Evolutionary conservation across 2,888 invertebrate genomes (phyloP).

Genomic region (Sericinus montela): DNA sequence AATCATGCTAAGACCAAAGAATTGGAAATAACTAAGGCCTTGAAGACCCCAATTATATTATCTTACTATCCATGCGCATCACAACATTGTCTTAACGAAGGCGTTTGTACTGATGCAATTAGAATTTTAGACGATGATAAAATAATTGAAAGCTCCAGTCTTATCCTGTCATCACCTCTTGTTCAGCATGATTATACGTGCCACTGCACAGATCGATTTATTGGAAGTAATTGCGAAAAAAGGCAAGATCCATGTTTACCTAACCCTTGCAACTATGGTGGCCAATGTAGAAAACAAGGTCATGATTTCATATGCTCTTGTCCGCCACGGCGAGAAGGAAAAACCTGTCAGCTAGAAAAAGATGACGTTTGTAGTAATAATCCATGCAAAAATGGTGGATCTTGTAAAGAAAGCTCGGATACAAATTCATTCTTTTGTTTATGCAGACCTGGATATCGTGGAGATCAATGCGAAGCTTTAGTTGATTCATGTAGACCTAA

Average conservation of each 20-base stretch:
- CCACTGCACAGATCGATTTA: constrained; percentile 90
- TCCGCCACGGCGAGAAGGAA: constrained; percentile 87
- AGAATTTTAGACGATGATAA: constrained; percentile 84
- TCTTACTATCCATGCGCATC: constrained; percentile 88
- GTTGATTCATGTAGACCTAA: constrained; percentile 95
- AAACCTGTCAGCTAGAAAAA: constrained; percentile 89
- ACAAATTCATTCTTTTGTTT: constrained; percentile 94
- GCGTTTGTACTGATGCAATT: constrained; percentile 85
- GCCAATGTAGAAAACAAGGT: constrained; percentile 90
- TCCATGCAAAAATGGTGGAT: constrained; percentile 95
- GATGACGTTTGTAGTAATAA: constrained; percentile 91
- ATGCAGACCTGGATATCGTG: constrained; percentile 94
- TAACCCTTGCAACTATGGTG: constrained; percentile 92
- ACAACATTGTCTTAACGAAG: constrained; percentile 88
- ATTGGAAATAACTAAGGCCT: constrained; percentile 80
- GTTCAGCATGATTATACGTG: constrained; percentile 89
- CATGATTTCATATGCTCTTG: constrained; percentile 92
- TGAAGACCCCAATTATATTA: constrained; percentile 81
- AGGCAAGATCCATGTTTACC: constrained; percentile 94
- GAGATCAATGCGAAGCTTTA: constrained; percentile 92
- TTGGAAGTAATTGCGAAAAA: constrained; percentile 89
- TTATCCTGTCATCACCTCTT: constrained; percentile 91
- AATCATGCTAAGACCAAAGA: constrained; percentile 83
- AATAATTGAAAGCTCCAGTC: constrained; percentile 88
- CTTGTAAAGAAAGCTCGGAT: constrained; percentile 92